Evolutionary conservation across 1,140 invertebrate species (phyloP), one percentile per base, ranked within the genome.

Genomic region (Lepidurus apus): DNA sequence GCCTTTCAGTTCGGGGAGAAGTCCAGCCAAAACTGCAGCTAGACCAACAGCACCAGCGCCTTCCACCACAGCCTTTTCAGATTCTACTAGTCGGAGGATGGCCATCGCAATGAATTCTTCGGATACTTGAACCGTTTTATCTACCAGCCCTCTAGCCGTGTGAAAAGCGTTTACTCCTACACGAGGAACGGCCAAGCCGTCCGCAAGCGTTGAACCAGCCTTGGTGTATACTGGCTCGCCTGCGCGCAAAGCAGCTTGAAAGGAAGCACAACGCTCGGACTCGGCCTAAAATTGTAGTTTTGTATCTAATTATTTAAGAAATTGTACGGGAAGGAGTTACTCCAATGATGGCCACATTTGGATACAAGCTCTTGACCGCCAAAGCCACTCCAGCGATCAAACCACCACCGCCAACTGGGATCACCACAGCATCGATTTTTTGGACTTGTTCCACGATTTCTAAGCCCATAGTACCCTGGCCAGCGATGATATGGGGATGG

Each of bases 1-100:
- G 17, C 92, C 93, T 82, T 89, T 89, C 0, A 97, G 87, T 81
- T 97, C 94, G 42, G 93, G 91, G 26, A 97, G 84, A 74, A 93
- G 88, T 9, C 93, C 93, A 1, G 92, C 89, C 77, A 97, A 87
- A 82, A 97, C 91, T 7, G 95, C 95, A 0, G 95, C 95, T 5
- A 98, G 85, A 1, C 93, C 94, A 13, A 91, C 89, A 0, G 95
- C 96, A 1, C 95, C 96, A 1, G 94, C 95, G 1, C 94, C 96
- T 85, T 98, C 96, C 1, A 97, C 94, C 2, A 98, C 94, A 81
- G 93, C 93, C 84, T 98, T 97, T 85, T 97, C 95, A 78, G 91
- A 88, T 85, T 98, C 95, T 5, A 96, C 89, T 74, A 97, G 85
- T 24, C 93, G 88, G 45, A 97, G 85, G 80, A 98, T 97, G 5